Conservation (phyloP, 1,140 invertebrate species). For the Rhagoletis pomonella region DNA sequence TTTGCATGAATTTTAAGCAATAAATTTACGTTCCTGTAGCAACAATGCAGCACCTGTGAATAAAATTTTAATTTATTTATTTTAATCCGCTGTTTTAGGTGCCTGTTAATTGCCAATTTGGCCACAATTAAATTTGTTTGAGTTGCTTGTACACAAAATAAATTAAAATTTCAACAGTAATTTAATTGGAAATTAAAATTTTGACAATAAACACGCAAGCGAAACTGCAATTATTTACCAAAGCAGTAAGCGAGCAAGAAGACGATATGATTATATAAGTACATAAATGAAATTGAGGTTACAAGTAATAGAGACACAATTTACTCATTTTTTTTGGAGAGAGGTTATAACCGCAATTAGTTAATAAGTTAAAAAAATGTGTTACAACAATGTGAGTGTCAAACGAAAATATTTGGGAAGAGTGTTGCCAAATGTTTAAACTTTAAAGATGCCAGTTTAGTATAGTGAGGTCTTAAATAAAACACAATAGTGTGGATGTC, state of each 20-base stretch:
- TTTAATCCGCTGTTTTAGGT: constrained; percentile 12
- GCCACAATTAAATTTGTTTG: constrained; percentile 42
- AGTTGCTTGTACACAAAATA: not conserved
- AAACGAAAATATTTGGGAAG: no score
- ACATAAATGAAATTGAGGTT: no score
- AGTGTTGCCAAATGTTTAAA: no score
- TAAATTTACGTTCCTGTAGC: not conserved
- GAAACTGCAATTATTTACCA: not conserved
- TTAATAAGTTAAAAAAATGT: no score
- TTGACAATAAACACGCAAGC: not conserved
- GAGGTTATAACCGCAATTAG: no score
- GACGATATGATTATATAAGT: not conserved
- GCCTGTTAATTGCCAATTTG: constrained; percentile 39
- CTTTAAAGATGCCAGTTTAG: no score
- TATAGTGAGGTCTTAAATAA: no score
- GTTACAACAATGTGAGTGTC: no score
- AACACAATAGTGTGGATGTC: no score
- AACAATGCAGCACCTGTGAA: not conserved
- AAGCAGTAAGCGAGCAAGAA: not conserved
- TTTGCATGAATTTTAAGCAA: not conserved
- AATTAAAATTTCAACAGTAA: constrained; percentile 49
- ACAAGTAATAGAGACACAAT: no score
- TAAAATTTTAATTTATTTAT: not conserved
- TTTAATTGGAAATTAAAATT: constrained; percentile 29
- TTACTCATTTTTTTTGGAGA: no score